Evolutionary conservation across 30 jellyfish, hydroid and myxozoan genomes (phyloP).

Genomic region (Catostylus mosaicus): DNA sequence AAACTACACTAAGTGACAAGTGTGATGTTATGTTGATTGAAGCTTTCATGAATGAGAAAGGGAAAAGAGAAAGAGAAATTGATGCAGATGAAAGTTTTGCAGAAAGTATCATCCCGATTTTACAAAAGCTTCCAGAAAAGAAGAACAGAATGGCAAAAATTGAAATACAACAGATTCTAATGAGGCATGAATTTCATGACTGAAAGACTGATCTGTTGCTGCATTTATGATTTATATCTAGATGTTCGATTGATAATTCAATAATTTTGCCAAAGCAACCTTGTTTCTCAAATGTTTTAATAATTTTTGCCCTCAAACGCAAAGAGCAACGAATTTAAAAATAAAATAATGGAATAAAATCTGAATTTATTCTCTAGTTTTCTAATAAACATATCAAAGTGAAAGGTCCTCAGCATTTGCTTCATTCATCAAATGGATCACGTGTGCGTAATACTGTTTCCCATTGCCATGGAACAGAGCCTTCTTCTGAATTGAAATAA

Average conservation of each 20-base stretch:
- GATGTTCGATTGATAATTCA: too few relatives aligned
- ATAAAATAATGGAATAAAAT: too few relatives aligned
- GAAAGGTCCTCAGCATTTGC: too few relatives aligned
- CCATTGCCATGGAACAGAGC: slow-evolving; percentile 63
- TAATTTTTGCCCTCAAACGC: too few relatives aligned
- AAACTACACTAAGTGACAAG: background rate
- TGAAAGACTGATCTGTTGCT: background rate
- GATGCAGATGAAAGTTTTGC: slow-evolving; percentile 17
- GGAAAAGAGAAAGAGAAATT: background rate
- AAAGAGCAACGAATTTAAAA: too few relatives aligned
- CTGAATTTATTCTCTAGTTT: too few relatives aligned
- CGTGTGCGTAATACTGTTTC: slow-evolving; percentile 39
- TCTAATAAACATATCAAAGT: too few relatives aligned
- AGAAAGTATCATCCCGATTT: slow-evolving; percentile 20
- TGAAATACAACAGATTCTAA: slow-evolving; percentile 23
- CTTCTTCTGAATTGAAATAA: slow-evolving; percentile 36
- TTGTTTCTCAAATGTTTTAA: too few relatives aligned
- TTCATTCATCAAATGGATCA: slow-evolving; percentile 45
- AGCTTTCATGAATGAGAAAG: background rate
- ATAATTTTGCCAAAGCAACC: too few relatives aligned
- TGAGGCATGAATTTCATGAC: background rate
- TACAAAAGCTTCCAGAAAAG: slow-evolving; percentile 22
- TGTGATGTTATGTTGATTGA: slow-evolving; percentile 16
- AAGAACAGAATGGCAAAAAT: slow-evolving; percentile 31
- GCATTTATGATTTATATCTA: background rate